Evolutionary conservation across 2,888 invertebrate species (phyloP).

Genomic region (Bimastos eiseni): DNA sequence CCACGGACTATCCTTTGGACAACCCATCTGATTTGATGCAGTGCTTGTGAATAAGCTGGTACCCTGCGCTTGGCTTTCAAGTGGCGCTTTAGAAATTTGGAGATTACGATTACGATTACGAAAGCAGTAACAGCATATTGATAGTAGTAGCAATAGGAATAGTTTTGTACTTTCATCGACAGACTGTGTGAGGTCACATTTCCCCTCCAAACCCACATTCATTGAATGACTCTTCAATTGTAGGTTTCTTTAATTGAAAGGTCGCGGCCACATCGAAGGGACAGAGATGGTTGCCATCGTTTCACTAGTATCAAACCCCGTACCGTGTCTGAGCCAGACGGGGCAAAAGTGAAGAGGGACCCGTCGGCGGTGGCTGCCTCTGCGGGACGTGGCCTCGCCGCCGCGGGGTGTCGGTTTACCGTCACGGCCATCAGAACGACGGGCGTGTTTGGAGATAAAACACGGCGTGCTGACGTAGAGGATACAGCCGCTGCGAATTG

Average conservation of each 20-base stretch:
- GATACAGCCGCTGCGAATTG: slow-evolving; percentile 13
- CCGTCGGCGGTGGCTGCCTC: background rate
- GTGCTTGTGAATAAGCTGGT: too few species aligned
- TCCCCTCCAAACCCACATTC: background rate
- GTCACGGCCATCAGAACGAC: slow-evolving; percentile 21
- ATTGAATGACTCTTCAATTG: background rate
- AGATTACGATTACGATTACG: background rate
- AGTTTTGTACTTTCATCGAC: background rate
- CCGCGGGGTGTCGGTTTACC: background rate
- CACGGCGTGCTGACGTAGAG: background rate
- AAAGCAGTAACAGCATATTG: too few species aligned
- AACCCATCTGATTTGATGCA: too few species aligned
- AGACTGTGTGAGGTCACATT: background rate
- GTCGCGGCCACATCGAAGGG: background rate
- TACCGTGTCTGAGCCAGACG: background rate
- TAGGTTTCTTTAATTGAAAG: background rate
- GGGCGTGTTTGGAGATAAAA: slow-evolving; percentile 22
- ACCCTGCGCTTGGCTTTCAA: too few species aligned
- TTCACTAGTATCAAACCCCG: background rate
- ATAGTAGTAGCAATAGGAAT: too few species aligned
- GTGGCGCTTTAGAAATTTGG: too few species aligned
- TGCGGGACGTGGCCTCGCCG: background rate
- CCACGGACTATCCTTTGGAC: too few species aligned
- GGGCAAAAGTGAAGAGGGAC: background rate
- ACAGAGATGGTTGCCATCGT: too few species aligned